These are phyloP conservation scores for Pholis gunnellus DNA, from an alignment of 2,113 vertebrate species.

Conservation along the genomic window DNA sequence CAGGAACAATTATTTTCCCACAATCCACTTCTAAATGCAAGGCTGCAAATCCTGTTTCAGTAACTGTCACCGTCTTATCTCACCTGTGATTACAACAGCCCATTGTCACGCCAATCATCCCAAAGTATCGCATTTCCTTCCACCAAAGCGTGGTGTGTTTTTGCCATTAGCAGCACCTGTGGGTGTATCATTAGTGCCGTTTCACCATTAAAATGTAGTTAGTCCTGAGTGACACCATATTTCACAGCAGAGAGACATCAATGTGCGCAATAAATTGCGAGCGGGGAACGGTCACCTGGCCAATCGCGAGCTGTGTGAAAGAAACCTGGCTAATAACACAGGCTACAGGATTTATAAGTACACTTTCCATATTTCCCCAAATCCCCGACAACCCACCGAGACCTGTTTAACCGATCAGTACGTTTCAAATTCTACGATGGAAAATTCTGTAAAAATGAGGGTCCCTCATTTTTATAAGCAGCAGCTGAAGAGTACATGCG, in stretches of 20 bases:
- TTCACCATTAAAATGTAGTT: constrained; percentile 62
- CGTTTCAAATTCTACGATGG: constrained; percentile 62
- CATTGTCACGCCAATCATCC: constrained; percentile 38
- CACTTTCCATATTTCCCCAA: constrained; percentile 71
- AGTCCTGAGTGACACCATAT: constrained; percentile 70
- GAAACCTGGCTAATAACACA: constrained; percentile 68
- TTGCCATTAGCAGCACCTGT: constrained; percentile 64
- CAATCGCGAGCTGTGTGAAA: constrained; percentile 47
- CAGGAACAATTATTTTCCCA: constrained; percentile 32
- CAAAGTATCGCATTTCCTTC: constrained; percentile 34
- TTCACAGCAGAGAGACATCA: constrained; percentile 69
- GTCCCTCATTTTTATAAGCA: constrained; percentile 63
- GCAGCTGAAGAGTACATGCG: constrained; percentile 57
- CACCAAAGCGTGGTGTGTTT: constrained; percentile 53
- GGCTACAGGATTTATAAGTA: constrained; percentile 64
- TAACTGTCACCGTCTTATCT: constrained; percentile 43
- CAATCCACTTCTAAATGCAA: constrained; percentile 28
- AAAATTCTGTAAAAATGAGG: constrained; percentile 72
- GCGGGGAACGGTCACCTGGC: constrained; percentile 63
- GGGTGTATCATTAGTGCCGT: constrained; percentile 51
- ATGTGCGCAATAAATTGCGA: constrained; percentile 65
- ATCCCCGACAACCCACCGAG: constrained; percentile 62
- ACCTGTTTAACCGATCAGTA: constrained; percentile 74
- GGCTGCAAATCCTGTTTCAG: constrained; percentile 35
- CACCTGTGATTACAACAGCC: constrained; percentile 38